Evolutionary conservation across 2,888 invertebrate genomes (phyloP).

Genomic region (Buathra laborator): DNA sequence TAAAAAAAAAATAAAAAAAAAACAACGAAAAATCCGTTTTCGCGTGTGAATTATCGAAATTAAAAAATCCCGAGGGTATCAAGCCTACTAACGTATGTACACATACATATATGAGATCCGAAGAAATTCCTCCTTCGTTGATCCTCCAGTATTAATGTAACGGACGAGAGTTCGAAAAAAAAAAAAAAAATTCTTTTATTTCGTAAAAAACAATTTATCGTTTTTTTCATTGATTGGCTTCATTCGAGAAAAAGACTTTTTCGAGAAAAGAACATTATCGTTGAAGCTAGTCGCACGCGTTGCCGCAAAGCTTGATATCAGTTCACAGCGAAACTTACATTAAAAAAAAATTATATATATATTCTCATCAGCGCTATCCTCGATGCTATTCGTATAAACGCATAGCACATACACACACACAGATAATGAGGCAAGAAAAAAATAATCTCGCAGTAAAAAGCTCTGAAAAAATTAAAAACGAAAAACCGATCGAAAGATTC

Average conservation of each 20-base stretch:
- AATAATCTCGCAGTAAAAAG: constrained; percentile 10
- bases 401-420: constrained; percentile 26
- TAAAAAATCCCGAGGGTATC: constrained; percentile 27
- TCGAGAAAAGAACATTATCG: constrained; percentile 21
- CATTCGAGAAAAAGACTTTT: constrained; percentile 18
- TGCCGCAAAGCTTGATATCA: constrained; percentile 45
- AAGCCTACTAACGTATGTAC: constrained; percentile 26
- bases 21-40: constrained; percentile 34
- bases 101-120: constrained; percentile 12
- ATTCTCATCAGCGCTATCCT: constrained; percentile 23
- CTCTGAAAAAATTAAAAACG: constrained; percentile 19
- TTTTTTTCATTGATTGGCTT: constrained; percentile 20
- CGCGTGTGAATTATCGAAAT: constrained; percentile 40
- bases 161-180: constrained; percentile 19
- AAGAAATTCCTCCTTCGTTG: constrained; percentile 23
- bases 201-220: neutral
- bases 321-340: constrained; percentile 8
- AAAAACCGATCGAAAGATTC: constrained; percentile 49
- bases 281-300: constrained; percentile 37
- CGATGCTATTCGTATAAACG: neutral
- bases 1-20: constrained; percentile 20
- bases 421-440: constrained; percentile 7
- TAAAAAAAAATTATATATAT: neutral
- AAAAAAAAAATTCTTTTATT: neutral
- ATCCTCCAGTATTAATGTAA: constrained; percentile 47